Evolutionary conservation across 2,113 vertebrate genomes (phyloP).

Genomic region (Mandrillus leucophaeus): DNA sequence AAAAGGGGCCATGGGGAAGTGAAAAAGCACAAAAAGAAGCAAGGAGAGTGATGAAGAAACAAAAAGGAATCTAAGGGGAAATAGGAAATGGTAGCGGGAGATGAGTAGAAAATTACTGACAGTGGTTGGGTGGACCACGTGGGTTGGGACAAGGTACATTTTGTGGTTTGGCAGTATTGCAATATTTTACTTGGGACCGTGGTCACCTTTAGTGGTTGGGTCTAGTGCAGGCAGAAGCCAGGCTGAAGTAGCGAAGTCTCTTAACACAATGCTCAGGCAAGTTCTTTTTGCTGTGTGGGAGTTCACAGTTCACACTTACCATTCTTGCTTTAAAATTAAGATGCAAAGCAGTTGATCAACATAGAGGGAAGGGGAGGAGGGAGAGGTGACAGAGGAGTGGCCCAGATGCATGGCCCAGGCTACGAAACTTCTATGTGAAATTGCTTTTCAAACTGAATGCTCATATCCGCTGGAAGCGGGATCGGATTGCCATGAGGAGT

Average conservation of each 20-base stretch:
- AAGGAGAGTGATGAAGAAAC: not conserved
- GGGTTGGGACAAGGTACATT: not conserved
- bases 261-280: not conserved
- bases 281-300: not conserved
- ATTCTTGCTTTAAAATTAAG: not conserved
- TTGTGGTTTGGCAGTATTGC: not conserved
- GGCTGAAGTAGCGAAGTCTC: not conserved
- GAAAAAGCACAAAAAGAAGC: not conserved
- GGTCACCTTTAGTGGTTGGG: not conserved
- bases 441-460: not conserved
- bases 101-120: not conserved
- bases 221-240: not conserved
- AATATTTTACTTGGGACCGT: not conserved
- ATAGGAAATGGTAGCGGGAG: not conserved
- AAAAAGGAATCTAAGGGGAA: not conserved
- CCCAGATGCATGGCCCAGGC: not conserved
- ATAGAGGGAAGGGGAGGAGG: not conserved
- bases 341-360: not conserved
- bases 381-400: fast-evolving
- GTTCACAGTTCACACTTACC: not conserved
- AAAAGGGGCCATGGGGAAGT: not conserved
- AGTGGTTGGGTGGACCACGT: not conserved
- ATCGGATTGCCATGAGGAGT: not conserved
- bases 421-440: not conserved
- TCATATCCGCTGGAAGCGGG: fast-evolving